Conservation (phyloP, 2,888 invertebrate genomes). For the Aelia acuminata region DNA sequence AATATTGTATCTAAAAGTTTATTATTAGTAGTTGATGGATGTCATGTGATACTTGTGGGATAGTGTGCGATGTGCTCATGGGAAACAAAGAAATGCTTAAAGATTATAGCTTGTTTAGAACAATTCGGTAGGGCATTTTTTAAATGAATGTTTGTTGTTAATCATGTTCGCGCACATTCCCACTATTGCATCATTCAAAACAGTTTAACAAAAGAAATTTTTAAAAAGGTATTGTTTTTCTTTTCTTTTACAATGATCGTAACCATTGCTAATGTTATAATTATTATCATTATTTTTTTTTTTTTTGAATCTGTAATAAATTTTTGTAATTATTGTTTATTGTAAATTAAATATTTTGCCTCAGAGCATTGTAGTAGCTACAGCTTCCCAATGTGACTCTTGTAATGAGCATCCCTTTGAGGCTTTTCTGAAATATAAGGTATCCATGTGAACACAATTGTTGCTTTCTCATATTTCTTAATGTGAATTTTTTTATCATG, state of each 20-base stretch:
- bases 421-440: not conserved
- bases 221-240: constrained; percentile 35
- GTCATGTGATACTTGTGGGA: constrained; percentile 55
- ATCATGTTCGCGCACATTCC: constrained; percentile 53
- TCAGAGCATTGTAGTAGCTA: constrained; percentile 35
- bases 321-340: constrained; percentile 35
- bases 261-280: constrained; percentile 29
- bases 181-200: constrained; percentile 54
- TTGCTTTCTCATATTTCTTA: not conserved
- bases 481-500: constrained; percentile 4
- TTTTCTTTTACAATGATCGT: not conserved
- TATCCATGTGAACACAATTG: not conserved
- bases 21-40: constrained; percentile 26
- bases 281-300: too few relatives aligned
- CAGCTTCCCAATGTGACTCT: constrained; percentile 40
- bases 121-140: not conserved
- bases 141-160: constrained; percentile 27
- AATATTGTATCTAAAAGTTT: constrained; percentile 42
- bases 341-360: constrained; percentile 47
- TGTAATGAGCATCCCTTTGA: constrained; percentile 56
- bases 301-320: constrained; percentile 25
- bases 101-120: constrained; percentile 6
- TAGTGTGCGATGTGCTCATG: constrained; percentile 49
- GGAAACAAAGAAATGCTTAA: constrained; percentile 22
- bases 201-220: constrained; percentile 18